Base-by-base conservation (phyloP, 2,888 invertebrate species). In the Platerodrilus igneus region DNA sequence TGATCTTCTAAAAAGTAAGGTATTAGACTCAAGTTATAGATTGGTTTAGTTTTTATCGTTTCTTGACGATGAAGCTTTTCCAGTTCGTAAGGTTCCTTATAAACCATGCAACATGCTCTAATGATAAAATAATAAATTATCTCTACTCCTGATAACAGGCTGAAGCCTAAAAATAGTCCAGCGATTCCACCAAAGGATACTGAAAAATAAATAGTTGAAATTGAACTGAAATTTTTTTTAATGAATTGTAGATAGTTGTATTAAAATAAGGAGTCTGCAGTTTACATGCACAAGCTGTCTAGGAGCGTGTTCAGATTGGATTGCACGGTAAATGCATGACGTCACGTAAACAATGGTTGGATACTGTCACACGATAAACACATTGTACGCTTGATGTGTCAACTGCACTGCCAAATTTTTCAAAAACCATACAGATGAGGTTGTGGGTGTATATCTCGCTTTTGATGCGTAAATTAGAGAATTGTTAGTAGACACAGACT, bases 61-160 rank as follows among this genome's bases (percentile, higher is more conserved):
- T 59, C 56, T 47, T 74, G 72, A 0, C 63, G 65, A 15, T 72
- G 69, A 38, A 78, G 71, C 23, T 62, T 60, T 14, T 67, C 63
- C 53, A 80, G 58, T 40, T 67, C 66, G 25, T 70, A 67, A 1
- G 64, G 64, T 54, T 79, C 76, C 8, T 74, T 68, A 30, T 69
- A 67, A 4, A 75, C 71, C 61, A 79, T 76, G 56, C 81, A 83
- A 47, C 76, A 78, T 7, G 81, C 78, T 29, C 86, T 71, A 50
- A 87, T 64, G 0, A 83, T 82, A 58, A 86, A 85, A 59, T 85
- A 87, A 62, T 87, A 87, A 19, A 84, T 62, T 16, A 86, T 71
- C 67, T 88, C 87, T 7, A 86, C 82, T 0, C 81, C 83, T 0
- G 84, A 84, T 2, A 88, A 68, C 17, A 87, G 65, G 2, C 86